Evolutionary conservation across 2,113 vertebrate genomes (phyloP), one percentile per base, ranked within the genome.

Genomic region (Pseudorasbora parva): DNA sequence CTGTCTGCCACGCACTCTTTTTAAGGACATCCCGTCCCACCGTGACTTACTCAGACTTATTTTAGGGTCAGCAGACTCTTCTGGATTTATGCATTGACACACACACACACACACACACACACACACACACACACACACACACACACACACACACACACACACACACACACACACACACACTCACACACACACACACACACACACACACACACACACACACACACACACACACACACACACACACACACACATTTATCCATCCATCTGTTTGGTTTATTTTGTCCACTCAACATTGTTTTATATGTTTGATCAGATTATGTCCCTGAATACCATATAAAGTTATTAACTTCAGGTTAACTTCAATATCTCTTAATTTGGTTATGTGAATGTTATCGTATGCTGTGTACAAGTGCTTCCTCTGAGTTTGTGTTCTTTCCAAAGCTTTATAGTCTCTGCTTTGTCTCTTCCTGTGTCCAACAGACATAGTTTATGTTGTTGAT

Each of bases 401-500:
- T 57, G 30, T 37, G 5, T 25, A 43, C 9, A 11, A 57, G 57
- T 62, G 73, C 21, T 49, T 75, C 62, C 9, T 15, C 25, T 14
- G 0, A 33, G 45, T 80, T 57, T 81, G 37, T 56, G 6, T 83
- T 85, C 11, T 49, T 33, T 10, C 37, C 51, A 62, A 23, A 78
- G 62, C 83, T 85, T 74, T 57, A 19, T 74, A 2, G 45, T 47
- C 76, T 51, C 23, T 21, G 78, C 54, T 86, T 33, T 21, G 72
- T 45, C 17, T 27, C n/a, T 57, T 69, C 49, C 64, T 84, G 75
- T 77, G 80, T 90, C 77, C 41, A 49, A 23, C 78, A 79, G 25
- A 64, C 43, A 21, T 19, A 33, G 78, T 69, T 81, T 81, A 91
- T 90, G 90, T 87, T 77, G 88, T 84, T 72, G 78, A 79, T 76